Base-by-base conservation (phyloP, 2,888 invertebrate species). In the Ditylenchus weischeri region DNA sequence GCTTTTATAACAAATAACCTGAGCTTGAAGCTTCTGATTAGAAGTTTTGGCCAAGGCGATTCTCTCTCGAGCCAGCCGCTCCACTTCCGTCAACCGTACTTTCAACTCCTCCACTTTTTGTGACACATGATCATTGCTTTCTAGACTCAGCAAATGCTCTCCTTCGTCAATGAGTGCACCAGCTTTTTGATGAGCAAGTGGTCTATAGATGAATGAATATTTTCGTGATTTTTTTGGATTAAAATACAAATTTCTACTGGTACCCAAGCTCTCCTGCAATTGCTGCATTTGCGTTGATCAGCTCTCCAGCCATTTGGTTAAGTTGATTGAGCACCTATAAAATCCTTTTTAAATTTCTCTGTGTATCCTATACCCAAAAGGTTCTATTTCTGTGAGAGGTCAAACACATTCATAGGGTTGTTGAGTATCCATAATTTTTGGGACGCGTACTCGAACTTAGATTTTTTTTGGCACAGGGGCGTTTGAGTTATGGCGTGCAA, bases 171-270 rank as follows among this genome's bases (percentile, higher is more conserved):
- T 76, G 6, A 79, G 62, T 0, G 72, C 69, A 29, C 66, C 66
- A n/a, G 77, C 74, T 60, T 81, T 81, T 64, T 81, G 79, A 59
- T 73, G 74, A 0, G 81, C 81, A 19, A 80, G 68, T 18, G 80
- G 80, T 0, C 74, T 76, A 64, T 80, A 67, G 69, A 77, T 18
- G n/a, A 36, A 57, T 29, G 29, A 29, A 54, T 15, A 13, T 15
- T 57, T 57, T 21, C 21, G 3, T 21, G 6, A 6, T 19, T 18
- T n/a, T 57, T 21, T 57, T 57, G 18, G 15, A 6, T n/a, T 57
- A 23, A 38, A 29, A 21, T 6, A 29, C 5, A 21, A 57, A 77
- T 76, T 0, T 29, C 11, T n/a, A n/a, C n/a, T 54, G 29, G 10
- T 54, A 54, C 54, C 72, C 77, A 57, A 78, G 69, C 67, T 80